Percentiles rank a stretch among this genome's conserved stretches.
phyloP scores from a whole-genome alignment of 2,797 vertebrate species.

The Erpetoichthys calabaricus region DNA sequence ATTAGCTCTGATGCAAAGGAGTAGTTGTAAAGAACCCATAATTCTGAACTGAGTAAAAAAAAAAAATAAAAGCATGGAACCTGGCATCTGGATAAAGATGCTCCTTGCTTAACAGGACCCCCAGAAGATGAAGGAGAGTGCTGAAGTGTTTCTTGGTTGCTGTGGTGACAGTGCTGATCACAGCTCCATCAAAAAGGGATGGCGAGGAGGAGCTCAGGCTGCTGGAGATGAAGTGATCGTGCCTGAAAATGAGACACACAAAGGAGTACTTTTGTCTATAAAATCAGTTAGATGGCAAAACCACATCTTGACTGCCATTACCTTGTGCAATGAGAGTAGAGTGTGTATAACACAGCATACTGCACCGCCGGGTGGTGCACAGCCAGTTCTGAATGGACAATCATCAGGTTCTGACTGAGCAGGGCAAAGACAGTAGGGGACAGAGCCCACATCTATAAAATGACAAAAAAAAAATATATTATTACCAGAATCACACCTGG shows the following conservation, averaged over 20 bases:
- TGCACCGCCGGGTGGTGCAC: slow-evolving; percentile 83
- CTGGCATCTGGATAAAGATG: slow-evolving; percentile 78
- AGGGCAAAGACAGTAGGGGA: slow-evolving; percentile 92
- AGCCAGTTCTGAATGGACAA: slow-evolving; percentile 77
- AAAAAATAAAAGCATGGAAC: slow-evolving; percentile 30
- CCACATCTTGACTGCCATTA: slow-evolving; percentile 26
- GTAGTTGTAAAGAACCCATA: not conserved
- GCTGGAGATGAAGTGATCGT: slow-evolving; percentile 96
- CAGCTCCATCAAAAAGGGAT: slow-evolving; percentile 88
- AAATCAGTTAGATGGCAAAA: not conserved
- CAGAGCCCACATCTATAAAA: slow-evolving; percentile 88
- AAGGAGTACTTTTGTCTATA: not conserved
- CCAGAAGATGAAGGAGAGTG: slow-evolving; percentile 79
- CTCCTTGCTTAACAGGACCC: slow-evolving; percentile 73
- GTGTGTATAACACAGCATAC: slow-evolving; percentile 84
- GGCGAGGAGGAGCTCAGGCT: slow-evolving; percentile 93
- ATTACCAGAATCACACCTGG: not conserved
- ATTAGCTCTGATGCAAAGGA: no score
- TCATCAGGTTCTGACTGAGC: slow-evolving; percentile 82
- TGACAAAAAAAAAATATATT: not conserved
- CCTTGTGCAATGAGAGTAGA: slow-evolving; percentile 97
- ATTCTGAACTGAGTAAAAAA: not conserved
- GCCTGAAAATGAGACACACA: slow-evolving; percentile 45
- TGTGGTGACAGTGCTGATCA: slow-evolving; percentile 96
- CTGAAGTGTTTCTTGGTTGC: slow-evolving; percentile 97